Evolutionary conservation across 2,113 vertebrate genomes (phyloP).

Genomic region (Lophochroa leadbeateri): DNA sequence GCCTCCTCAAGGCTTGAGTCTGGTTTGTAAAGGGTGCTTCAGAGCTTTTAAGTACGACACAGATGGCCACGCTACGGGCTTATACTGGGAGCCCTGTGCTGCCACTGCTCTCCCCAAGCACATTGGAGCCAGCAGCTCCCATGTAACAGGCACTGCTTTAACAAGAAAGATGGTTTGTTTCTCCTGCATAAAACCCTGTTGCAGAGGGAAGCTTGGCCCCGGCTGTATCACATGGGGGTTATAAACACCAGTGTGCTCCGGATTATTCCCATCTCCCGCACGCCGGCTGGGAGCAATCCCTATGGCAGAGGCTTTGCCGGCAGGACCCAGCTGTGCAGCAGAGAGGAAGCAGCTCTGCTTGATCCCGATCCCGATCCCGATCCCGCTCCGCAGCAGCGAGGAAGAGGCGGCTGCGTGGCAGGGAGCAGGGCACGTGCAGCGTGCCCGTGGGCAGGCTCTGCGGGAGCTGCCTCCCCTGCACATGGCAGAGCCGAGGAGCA

Average conservation of each 20-base stretch:
- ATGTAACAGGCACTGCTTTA: background rate
- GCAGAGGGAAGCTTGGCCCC: background rate
- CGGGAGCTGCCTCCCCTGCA: background rate
- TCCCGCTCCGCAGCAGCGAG: background rate
- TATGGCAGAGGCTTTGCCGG: background rate
- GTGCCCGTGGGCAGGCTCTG: background rate
- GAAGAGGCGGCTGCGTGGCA: background rate
- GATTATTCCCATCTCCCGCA: rapidly evolving
- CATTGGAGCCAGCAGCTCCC: background rate
- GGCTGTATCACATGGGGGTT: background rate
- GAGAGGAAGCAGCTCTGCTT: background rate
- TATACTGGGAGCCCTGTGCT: background rate
- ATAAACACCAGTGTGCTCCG: background rate
- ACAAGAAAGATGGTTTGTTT: background rate
- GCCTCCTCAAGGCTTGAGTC: background rate
- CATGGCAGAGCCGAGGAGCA: background rate
- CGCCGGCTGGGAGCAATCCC: background rate
- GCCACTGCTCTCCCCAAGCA: background rate
- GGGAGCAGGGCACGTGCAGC: background rate
- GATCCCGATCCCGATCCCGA: background rate
- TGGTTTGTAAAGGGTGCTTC: background rate
- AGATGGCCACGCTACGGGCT: rapidly evolving
- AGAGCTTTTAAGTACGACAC: background rate
- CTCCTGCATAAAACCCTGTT: background rate
- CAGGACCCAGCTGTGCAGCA: background rate